Conservation (phyloP, 2,113 vertebrate species). For the Australoheros scitulus region DNA sequence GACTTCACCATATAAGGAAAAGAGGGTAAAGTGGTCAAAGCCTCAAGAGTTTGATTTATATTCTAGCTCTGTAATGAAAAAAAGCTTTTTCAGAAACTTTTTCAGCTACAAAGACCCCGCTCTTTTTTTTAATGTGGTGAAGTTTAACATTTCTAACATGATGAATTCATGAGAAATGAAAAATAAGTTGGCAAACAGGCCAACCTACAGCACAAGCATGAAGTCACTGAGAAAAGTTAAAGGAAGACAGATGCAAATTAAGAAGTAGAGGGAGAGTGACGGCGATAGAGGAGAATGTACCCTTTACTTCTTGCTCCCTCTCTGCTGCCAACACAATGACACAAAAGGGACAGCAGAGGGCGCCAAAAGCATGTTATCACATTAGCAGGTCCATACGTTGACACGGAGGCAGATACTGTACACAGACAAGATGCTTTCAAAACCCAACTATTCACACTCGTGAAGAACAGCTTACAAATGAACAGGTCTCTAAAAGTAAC, state of each 20-base stretch:
- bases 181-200: conserved; percentile 32
- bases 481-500: background rate
- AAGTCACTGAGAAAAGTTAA: conserved; percentile 18
- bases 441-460: background rate
- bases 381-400: conserved; percentile 18
- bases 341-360: conserved; percentile 61
- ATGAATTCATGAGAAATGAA: conserved; percentile 54
- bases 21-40: conserved; percentile 23
- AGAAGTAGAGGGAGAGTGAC: conserved; percentile 38
- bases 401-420: conserved; percentile 53
- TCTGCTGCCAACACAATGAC: conserved; percentile 30
- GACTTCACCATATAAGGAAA: conserved; percentile 68
- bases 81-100: background rate
- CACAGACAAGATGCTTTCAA: conserved; percentile 24
- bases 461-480: background rate
- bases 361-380: conserved; percentile 44
- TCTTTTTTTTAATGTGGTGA: conserved; percentile 61
- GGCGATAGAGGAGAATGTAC: conserved; percentile 20
- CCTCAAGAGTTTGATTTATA: conserved; percentile 3
- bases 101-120: background rate
- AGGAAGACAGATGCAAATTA: conserved; percentile 39
- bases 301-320: conserved; percentile 35
- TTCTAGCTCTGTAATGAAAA: background rate
- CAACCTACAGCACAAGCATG: conserved; percentile 50
- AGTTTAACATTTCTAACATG: conserved; percentile 50